Conservation (phyloP, 2,797 vertebrate genomes). For the Orientallactaga sibirica region DNA sequence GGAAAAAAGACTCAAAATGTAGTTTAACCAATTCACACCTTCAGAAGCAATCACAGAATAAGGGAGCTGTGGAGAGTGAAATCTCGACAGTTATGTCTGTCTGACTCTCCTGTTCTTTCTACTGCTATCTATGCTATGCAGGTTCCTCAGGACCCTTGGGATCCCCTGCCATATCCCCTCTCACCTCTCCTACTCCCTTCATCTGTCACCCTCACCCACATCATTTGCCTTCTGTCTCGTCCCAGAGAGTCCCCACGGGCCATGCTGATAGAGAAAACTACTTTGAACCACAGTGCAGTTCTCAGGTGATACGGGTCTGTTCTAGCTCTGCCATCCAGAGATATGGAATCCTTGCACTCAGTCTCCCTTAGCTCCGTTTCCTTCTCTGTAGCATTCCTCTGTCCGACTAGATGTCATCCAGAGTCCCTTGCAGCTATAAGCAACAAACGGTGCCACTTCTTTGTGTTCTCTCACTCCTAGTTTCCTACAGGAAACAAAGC, state of each 20-base stretch:
- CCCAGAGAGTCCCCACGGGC: background rate
- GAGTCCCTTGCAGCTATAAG: background rate
- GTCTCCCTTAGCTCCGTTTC: background rate
- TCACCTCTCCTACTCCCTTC: background rate
- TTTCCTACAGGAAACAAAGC: background rate
- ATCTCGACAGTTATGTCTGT: background rate
- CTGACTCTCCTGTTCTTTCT: background rate
- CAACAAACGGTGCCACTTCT: fast-evolving
- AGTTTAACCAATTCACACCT: slow-evolving; percentile 36
- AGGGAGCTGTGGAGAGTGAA: background rate
- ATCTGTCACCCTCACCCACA: background rate
- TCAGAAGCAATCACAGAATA: background rate
- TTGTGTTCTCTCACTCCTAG: background rate
- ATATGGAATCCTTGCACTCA: background rate
- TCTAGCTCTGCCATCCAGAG: fast-evolving
- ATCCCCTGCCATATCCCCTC: background rate
- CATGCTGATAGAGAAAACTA: background rate
- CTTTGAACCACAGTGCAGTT: background rate
- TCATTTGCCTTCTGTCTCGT: background rate
- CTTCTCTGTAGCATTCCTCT: background rate
- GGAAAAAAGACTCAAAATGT: slow-evolving; percentile 8
- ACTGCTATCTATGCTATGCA: too few relatives aligned
- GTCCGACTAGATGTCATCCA: background rate
- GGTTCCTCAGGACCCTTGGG: too few relatives aligned
- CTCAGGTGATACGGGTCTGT: too few relatives aligned